Conservation (phyloP, 2,113 vertebrate species). For the Scomber japonicus region DNA sequence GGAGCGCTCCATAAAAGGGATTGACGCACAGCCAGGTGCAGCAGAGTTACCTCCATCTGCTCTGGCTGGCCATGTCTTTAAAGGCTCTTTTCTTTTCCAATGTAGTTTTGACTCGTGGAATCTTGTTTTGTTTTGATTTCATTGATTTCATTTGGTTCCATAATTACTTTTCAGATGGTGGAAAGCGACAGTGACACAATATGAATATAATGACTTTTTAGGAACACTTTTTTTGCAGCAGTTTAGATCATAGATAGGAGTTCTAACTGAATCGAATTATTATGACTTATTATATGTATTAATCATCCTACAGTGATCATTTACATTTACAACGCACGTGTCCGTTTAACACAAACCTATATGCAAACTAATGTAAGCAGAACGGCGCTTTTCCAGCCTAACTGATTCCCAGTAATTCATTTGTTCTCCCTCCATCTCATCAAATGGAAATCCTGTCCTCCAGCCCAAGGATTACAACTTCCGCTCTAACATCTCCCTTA, state of each 20-base stretch:
- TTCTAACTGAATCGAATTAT: background rate
- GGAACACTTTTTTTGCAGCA: background rate
- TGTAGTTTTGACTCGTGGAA: background rate
- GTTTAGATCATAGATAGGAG: background rate
- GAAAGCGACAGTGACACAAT: background rate
- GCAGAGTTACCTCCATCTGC: slow-evolving; percentile 49
- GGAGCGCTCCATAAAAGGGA: slow-evolving; percentile 51
- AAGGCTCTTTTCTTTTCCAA: slow-evolving; percentile 3
- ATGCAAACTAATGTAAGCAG: slow-evolving; percentile 46
- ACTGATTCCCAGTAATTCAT: slow-evolving; percentile 93
- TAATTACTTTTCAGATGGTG: background rate
- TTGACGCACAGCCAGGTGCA: slow-evolving; percentile 46
- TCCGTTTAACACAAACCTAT: slow-evolving; percentile 65
- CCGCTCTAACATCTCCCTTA: slow-evolving; percentile 93
- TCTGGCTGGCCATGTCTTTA: background rate
- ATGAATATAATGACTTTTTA: background rate
- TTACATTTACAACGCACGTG: slow-evolving; percentile 57
- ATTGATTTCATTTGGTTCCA: background rate
- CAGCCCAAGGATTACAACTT: slow-evolving; percentile 93
- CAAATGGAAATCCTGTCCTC: slow-evolving; percentile 89
- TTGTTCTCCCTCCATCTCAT: slow-evolving; percentile 93
- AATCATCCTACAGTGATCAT: background rate
- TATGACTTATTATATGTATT: too few relatives aligned
- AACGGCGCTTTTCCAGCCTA: slow-evolving; percentile 82
- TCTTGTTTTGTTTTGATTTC: background rate